These are phyloP conservation scores for human DNA, from an alignment of 2,113 vertebrate genomes.

Conservation along the genomic window GRCh38 chr12:20798501-20799000, in stretches of 20 bases:
- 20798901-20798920: background rate
- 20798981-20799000: background rate
- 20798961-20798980: background rate
- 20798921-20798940: background rate
- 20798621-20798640: slow-evolving; percentile 48
- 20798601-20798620: slow-evolving; percentile 27
- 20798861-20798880: background rate
- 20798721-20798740: background rate
- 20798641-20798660: slow-evolving; percentile 22
- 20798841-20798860: background rate
- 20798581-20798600: slow-evolving; percentile 54
- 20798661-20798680: background rate
- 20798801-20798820: background rate
- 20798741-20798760: background rate
- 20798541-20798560: background rate
- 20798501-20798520: background rate
- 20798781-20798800: slow-evolving; percentile 26
- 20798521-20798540: background rate
- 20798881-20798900: background rate
- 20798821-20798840: background rate
- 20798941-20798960: background rate
- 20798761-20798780: slow-evolving; percentile 38
- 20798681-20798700: background rate
- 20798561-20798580: background rate
- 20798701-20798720: background rate